Percentiles rank a stretch among this genome's conserved stretches.
These are phyloP conservation scores for Momotus momota DNA, from an alignment of 2,797 vertebrate species.

Conservation along the genomic window DNA sequence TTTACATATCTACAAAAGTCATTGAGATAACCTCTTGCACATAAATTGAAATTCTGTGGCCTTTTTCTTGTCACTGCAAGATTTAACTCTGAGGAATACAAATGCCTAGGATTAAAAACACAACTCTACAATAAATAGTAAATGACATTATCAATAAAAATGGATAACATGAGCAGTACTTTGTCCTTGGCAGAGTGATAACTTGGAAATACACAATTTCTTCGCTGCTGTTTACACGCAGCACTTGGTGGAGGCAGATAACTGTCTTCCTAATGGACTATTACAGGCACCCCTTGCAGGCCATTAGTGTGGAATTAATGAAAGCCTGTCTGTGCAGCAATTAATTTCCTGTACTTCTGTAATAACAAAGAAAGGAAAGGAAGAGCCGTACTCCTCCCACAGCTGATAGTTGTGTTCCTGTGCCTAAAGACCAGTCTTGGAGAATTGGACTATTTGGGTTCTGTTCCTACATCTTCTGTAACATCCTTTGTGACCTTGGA, in stretches of 20 bases:
- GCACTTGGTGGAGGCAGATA: neutral
- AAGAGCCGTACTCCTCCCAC: neutral
- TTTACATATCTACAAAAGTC: neutral
- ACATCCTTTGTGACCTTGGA: slow-evolving; percentile 33
- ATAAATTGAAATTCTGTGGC: neutral
- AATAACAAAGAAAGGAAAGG: slow-evolving; percentile 50
- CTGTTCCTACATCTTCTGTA: slow-evolving; percentile 7
- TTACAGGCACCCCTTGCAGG: neutral
- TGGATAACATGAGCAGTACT: neutral
- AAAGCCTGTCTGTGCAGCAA: neutral
- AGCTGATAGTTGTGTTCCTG: slow-evolving; percentile 5
- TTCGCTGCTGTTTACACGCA: neutral
- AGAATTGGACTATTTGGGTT: neutral
- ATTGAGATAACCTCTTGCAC: neutral
- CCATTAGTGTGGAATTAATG: slow-evolving; percentile 46
- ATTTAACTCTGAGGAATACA: neutral
- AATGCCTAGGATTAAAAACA: neutral
- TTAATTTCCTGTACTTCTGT: slow-evolving; percentile 50
- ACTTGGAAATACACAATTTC: neutral
- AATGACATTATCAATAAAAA: slow-evolving; percentile 3
- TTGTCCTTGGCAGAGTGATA: neutral
- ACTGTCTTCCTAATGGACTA: slow-evolving; percentile 22
- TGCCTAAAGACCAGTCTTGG: neutral
- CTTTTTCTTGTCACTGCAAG: neutral
- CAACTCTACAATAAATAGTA: neutral